Evolutionary conservation across 2,888 invertebrate genomes (phyloP).

Genomic region (Empis livida): DNA sequence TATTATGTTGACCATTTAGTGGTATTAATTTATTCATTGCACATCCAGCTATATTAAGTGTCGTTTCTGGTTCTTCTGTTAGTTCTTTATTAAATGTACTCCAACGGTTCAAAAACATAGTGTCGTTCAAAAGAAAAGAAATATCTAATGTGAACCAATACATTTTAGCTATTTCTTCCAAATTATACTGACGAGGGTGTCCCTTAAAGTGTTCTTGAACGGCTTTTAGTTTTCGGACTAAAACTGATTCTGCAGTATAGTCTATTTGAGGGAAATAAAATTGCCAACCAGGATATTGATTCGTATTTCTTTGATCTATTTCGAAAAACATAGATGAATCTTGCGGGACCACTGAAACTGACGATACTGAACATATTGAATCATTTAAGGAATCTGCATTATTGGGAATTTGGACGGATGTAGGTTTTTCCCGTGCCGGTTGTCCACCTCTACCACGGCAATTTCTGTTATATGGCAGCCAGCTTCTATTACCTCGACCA

Average conservation of each 20-base stretch:
- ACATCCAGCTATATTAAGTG: constrained; percentile 57
- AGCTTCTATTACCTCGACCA: too few relatives aligned
- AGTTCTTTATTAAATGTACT: constrained; percentile 51
- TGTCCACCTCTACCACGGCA: too few relatives aligned
- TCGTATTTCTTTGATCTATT: too few relatives aligned
- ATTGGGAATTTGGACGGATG: too few relatives aligned
- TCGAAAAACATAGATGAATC: too few relatives aligned
- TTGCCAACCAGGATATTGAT: constrained; percentile 55
- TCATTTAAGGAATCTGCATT: too few relatives aligned
- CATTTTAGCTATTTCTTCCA: constrained; percentile 14
- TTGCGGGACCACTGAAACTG: too few relatives aligned
- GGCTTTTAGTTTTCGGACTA: constrained; percentile 39
- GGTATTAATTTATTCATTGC: constrained; percentile 50
- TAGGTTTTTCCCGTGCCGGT: too few relatives aligned
- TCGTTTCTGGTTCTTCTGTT: constrained; percentile 49
- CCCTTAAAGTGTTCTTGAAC: constrained; percentile 42
- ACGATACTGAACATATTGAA: too few relatives aligned
- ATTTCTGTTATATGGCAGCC: too few relatives aligned
- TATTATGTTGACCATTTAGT: constrained; percentile 35
- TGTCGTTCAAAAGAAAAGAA: constrained; percentile 41
- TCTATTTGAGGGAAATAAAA: constrained; percentile 61
- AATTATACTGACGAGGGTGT: constrained; percentile 19
- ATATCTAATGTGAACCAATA: constrained; percentile 39
- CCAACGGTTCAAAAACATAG: constrained; percentile 47
- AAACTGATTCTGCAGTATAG: constrained; percentile 37